These are phyloP conservation scores for Drosophila simulans DNA, from an alignment of 1,140 invertebrate species.

Conservation along the genomic window DNA sequence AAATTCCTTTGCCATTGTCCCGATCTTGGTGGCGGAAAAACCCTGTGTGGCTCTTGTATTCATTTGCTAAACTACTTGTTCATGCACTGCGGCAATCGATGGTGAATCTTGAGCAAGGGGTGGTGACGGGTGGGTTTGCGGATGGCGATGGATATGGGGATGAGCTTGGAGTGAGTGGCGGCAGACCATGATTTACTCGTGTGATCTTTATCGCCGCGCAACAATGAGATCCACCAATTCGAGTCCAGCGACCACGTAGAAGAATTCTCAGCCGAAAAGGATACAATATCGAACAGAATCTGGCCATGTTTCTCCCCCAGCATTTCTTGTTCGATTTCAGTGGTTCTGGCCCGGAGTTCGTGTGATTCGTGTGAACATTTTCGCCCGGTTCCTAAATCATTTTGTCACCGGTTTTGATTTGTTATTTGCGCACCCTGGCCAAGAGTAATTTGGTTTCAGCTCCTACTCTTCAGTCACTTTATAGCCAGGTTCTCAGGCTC, in stretches of 20 bases:
- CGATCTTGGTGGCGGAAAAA: conserved; percentile 16
- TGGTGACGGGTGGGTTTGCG: conserved; percentile 6
- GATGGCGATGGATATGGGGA: conserved; percentile 2
- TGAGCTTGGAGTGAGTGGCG: conserved; percentile 32
- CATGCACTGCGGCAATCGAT: conserved; percentile 62
- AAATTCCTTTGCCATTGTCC: conserved; percentile 11
- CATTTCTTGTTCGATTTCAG: conserved; percentile 47
- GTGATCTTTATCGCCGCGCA: conserved; percentile 72
- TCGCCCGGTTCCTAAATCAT: conserved; percentile 78
- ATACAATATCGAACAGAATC: conserved; percentile 53
- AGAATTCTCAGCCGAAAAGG: conserved; percentile 75
- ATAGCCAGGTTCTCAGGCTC: conserved; percentile 73
- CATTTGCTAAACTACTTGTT: conserved; percentile 82
- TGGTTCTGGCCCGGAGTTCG: conserved; percentile 23
- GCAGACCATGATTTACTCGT: conserved; percentile 74
- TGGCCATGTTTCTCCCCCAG: conserved; percentile 47
- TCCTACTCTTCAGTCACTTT: conserved; percentile 39
- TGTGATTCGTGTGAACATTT: conserved; percentile 76
- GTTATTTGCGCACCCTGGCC: conserved; percentile 64
- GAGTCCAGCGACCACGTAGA: conserved; percentile 37
- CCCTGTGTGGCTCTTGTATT: conserved; percentile 55
- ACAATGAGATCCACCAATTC: conserved; percentile 65
- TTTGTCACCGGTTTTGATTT: conserved; percentile 83
- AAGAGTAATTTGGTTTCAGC: conserved; percentile 65
- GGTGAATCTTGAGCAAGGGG: conserved; percentile 14